Percentiles rank a stretch among this genome's conserved stretches.
phyloP scores from a whole-genome alignment of 2,797 vertebrate species.

The Spea hammondii region DNA sequence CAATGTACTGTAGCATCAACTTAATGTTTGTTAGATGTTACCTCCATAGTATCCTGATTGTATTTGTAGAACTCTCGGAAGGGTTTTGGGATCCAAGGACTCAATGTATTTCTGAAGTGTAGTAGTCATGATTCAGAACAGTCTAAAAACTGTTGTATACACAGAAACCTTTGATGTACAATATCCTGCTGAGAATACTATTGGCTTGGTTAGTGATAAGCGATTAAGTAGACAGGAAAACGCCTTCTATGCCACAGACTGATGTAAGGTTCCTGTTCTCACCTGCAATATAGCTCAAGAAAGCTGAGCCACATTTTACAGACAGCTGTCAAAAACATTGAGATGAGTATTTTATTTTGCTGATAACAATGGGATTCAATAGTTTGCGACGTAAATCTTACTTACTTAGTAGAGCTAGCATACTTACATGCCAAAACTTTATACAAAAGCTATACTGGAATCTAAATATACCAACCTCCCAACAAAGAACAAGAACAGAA shows the following conservation, averaged over 20 bases:
- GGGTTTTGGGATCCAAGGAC: slow-evolving; percentile 70
- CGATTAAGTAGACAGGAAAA: slow-evolving; percentile 35
- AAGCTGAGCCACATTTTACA: neutral
- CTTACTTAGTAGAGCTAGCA: neutral
- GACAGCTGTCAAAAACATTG: neutral
- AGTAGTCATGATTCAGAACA: slow-evolving; percentile 65
- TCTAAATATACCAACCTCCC: too few relatives aligned
- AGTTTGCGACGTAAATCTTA: slow-evolving; percentile 11
- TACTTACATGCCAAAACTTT: too few relatives aligned
- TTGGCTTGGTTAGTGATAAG: slow-evolving; percentile 20
- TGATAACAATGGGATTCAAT: neutral
- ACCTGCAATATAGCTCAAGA: neutral
- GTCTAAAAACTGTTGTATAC: neutral
- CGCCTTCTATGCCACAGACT: slow-evolving; percentile 25
- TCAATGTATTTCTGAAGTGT: slow-evolving; percentile 74
- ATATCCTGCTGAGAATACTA: slow-evolving; percentile 9
- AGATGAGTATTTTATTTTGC: neutral
- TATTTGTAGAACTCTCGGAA: slow-evolving; percentile 79
- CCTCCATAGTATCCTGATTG: slow-evolving; percentile 80
- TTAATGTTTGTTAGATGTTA: slow-evolving; percentile 55
- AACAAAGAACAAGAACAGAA: too few relatives aligned
- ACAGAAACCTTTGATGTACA: neutral
- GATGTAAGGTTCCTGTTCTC: slow-evolving; percentile 40
- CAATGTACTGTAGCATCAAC: too few relatives aligned
- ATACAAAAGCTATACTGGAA: too few relatives aligned